Base-by-base conservation (phyloP, 1,140 invertebrate genomes). In the Diorhabda elongata region DNA sequence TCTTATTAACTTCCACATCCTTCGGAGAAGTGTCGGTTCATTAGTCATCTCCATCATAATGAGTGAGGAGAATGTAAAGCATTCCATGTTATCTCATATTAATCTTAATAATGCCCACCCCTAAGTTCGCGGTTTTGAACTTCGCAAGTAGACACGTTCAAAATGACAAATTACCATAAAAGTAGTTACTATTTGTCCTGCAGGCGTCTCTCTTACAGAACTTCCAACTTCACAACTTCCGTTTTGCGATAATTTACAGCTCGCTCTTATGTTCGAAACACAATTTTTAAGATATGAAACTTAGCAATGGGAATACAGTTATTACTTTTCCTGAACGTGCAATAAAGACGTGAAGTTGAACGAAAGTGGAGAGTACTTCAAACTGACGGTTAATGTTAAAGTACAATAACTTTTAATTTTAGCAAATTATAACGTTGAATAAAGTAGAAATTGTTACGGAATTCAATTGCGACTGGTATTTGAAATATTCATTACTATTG, bases 151-250 rank as follows among this genome's bases (percentile, higher is more conserved):
- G 61, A 62, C 61, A 62, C 47, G 61, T 5, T 62, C 61, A 44
- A 42, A 62, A 62, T 62, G 61, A 62, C 61, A 62, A 62, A 62
- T 62, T 62, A 62, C 44, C 61, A 62, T 62, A 62, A 62, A 62
- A 62, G 61, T 62, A 44, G 61, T 62, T 62, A 62, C 61, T 62
- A 62, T 62, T 62, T 62, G 61, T 62, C 61, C 61, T 62, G 43
- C 61, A 62, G 61, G 61, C 61, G 61, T 44, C 44, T 8, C n/a
- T 62, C 44, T 43, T 62, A 11, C 42, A 62, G 61, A 44, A 44
- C 61, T 62, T 44, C 42, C 61, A 62, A 62, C 61, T 52, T 52
- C 47, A 52, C 47, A 52, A 52, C 47, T 62, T 62, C 61, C n/a
- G 26, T 44, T n/a, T 44, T 44, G 61, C 42, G 42, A 62, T 62